phyloP scores from a whole-genome alignment of 2,113 vertebrate genomes.

The Caranx ignobilis region DNA sequence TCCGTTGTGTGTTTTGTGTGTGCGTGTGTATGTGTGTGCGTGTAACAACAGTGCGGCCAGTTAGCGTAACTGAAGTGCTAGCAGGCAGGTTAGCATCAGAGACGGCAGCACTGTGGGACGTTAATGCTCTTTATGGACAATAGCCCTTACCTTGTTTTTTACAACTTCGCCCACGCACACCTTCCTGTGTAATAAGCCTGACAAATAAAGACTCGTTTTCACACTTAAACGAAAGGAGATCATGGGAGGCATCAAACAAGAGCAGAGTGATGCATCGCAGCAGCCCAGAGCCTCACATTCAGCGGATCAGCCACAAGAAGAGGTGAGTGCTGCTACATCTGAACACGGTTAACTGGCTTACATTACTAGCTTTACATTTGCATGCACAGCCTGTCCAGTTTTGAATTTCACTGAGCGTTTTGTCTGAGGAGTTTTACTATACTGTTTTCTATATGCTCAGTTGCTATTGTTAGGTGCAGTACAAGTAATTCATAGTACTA shows the following conservation, averaged over 20 bases:
- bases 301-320: slow-evolving; percentile 80
- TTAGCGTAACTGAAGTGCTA: slow-evolving; percentile 57
- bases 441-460: background rate
- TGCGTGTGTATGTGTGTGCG: slow-evolving; percentile 4
- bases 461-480: background rate
- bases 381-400: background rate
- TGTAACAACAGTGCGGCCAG: slow-evolving; percentile 22
- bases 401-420: background rate
- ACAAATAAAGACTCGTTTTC: background rate
- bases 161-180: background rate
- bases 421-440: background rate
- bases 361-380: background rate
- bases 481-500: too few species aligned
- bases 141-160: background rate
- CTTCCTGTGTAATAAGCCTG: background rate
- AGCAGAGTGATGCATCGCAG: slow-evolving; percentile 80
- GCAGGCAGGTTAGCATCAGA: slow-evolving; percentile 48
- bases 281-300: slow-evolving; percentile 74
- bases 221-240: slow-evolving; percentile 9
- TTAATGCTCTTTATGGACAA: background rate
- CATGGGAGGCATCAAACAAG: slow-evolving; percentile 87
- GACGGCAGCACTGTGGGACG: background rate
- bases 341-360: too few species aligned
- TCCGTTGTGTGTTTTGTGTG: slow-evolving; percentile 29
- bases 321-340: slow-evolving; percentile 67